Conservation (phyloP, 2,113 vertebrate genomes). For the Nycticebus coucang region DNA sequence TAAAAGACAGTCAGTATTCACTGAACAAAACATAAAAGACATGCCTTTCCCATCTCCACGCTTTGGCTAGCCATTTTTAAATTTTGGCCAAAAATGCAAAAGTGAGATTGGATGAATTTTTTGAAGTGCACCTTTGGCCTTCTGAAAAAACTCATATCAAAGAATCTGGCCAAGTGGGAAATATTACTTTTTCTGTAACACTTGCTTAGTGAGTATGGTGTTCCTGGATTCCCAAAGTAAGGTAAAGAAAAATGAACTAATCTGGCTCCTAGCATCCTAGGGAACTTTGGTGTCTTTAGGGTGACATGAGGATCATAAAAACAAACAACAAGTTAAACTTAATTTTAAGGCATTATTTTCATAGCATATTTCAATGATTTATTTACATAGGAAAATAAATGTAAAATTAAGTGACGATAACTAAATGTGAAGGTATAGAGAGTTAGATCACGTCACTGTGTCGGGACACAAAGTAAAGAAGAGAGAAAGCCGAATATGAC, state of each 20-base stretch:
- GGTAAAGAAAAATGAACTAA: neutral
- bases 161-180: neutral
- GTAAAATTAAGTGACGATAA: neutral
- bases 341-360: neutral
- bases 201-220: neutral
- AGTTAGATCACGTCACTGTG: neutral
- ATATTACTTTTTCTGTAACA: neutral
- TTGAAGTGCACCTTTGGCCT: neutral
- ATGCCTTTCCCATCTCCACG: neutral
- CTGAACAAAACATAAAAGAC: neutral
- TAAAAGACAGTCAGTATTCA: neutral
- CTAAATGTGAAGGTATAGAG: neutral
- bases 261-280: neutral
- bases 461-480: neutral
- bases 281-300: neutral
- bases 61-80: neutral
- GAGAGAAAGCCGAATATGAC: neutral
- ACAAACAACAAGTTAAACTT: neutral
- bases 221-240: neutral
- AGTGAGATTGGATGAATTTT: neutral
- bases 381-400: constrained; percentile 15
- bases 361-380: neutral
- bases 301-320: neutral
- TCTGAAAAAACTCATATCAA: neutral
- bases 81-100: neutral